A percentile compares a stretch with the other conserved stretches of the same genome.
Conservation (phyloP, 2,888 invertebrate genomes). For the Spicauda simplicius region DNA sequence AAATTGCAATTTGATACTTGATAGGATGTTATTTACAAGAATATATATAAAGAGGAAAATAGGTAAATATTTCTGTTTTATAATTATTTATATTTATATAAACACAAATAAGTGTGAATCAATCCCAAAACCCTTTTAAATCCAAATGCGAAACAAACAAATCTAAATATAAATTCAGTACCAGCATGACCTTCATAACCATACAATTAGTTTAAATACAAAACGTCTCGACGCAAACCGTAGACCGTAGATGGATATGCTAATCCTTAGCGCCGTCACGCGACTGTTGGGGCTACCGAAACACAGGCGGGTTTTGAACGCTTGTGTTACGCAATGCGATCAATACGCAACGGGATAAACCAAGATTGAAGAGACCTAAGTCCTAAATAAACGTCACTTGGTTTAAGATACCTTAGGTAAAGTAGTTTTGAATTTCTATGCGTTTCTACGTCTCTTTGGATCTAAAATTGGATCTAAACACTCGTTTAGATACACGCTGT, state of each 20-base stretch:
- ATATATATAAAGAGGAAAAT: no score
- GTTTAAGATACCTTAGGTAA: not conserved
- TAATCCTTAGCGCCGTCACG: constrained; percentile 67
- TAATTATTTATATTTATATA: no score
- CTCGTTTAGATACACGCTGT: no score
- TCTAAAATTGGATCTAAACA: no score
- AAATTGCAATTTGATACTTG: no score
- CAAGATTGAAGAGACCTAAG: not conserved
- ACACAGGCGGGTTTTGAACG: not conserved
- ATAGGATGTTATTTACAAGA: no score
- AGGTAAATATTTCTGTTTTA: no score
- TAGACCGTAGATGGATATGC: constrained; percentile 68
- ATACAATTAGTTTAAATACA: not conserved
- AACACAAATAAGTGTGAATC: no score
- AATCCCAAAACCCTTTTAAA: no score
- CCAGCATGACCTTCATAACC: no score
- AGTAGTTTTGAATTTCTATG: not conserved
- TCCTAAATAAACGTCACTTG: not conserved
- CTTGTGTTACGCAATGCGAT: constrained; percentile 19
- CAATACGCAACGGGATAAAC: not conserved
- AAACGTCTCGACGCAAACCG: constrained; percentile 39
- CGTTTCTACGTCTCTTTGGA: not conserved
- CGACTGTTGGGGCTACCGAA: constrained; percentile 47
- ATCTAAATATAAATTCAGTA: no score
- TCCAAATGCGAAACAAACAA: no score